Evolutionary conservation across 1,140 invertebrate species (phyloP).

Genomic region (Mylabris phalerata): DNA sequence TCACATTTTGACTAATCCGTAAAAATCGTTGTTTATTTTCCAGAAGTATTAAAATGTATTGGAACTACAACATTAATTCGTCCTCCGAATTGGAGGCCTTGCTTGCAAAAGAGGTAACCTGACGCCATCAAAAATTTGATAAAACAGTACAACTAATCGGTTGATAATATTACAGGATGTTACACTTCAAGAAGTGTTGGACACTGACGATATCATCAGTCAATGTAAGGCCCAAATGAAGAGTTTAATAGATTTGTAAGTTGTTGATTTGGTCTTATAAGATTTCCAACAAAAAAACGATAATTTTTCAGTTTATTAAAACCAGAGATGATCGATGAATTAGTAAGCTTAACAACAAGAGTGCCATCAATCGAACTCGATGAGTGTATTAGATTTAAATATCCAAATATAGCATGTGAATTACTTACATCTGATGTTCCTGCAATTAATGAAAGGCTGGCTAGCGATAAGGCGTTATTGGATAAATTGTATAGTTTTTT

Average conservation of each 20-base stretch:
- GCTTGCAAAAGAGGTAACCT: constrained; percentile 64
- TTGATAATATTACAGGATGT: constrained; percentile 64
- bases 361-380: constrained; percentile 74
- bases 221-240: constrained; percentile 92
- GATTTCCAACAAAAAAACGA: too few relatives aligned
- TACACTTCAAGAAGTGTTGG: constrained; percentile 80
- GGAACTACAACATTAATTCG: constrained; percentile 66
- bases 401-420: constrained; percentile 90
- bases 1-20: neutral
- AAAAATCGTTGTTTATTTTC: neutral
- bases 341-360: constrained; percentile 77
- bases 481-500: constrained; percentile 84
- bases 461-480: constrained; percentile 67
- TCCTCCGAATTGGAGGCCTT: constrained; percentile 67
- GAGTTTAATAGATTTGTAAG: constrained; percentile 89
- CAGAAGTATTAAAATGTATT: constrained; percentile 60
- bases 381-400: constrained; percentile 76
- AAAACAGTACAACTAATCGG: neutral
- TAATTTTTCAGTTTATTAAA: constrained; percentile 62
- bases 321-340: constrained; percentile 75
- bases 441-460: constrained; percentile 77
- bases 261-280: constrained; percentile 26
- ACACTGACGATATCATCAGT: constrained; percentile 91
- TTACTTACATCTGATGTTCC: constrained; percentile 84
- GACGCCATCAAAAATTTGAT: neutral